Evolutionary conservation across 2,113 vertebrate species (phyloP), one percentile per base, ranked within the genome.

Genomic region (Sprattus sprattus): DNA sequence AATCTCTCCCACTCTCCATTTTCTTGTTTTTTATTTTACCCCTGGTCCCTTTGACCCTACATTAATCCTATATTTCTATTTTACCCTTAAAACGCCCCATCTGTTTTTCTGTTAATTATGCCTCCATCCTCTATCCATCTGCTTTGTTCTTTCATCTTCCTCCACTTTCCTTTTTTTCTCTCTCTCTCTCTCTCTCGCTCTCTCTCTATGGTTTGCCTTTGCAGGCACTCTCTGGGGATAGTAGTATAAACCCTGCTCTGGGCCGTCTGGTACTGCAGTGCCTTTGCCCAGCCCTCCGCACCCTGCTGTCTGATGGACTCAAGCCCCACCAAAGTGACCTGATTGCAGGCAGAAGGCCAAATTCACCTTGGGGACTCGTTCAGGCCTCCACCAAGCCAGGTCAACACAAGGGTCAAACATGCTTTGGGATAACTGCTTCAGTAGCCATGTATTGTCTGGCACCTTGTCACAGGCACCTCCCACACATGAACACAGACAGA

Each of bases 291-390:
- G 97, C 97, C 0, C 95, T 99, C 85, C 94, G 94, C 3, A 93
- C 92, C 86, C 82, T 99, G 93, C 95, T 99, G 92, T 95, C 94
- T 0, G 97, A 99, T 0, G 97, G 97, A 57, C 93, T 99, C 85
- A 99, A 97, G 91, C 97, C 97, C 0, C 97, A 98, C 93, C 97
- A 97, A 94, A 99, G 97, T 93, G 98, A 99, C 82, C 91, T 99
- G 9, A 98, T 99, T 89, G 95, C 96, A 0, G 98, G 98, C 85
- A 96, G 97, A 90, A 94, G 97, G 89, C 95, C 94, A 64, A 98
- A 95, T 75, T 97, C 96, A 3, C 95, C 97, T 45, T 99, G 98
- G 98, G 95, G 96, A 0, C 93, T 99, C 83, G 96, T 99, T 84
- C 97, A 97, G 93, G 97, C 97, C 0, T 98, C 98, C 0, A 96